phyloP scores from a whole-genome alignment of 2,113 vertebrate genomes.

The Tragelaphus buxtoni region DNA sequence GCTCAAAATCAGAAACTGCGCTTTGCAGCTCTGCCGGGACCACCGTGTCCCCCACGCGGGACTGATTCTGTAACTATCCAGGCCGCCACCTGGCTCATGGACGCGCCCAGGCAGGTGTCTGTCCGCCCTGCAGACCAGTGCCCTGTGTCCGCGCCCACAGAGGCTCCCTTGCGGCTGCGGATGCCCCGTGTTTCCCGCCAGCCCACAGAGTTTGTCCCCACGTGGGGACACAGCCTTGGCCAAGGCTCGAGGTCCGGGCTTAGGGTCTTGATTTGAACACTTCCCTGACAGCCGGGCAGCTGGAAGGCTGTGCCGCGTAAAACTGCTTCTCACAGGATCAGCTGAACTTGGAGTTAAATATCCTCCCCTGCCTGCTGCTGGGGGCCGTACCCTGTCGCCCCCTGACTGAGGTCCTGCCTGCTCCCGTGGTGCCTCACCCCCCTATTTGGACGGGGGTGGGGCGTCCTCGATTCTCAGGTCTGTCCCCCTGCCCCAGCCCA shows the following conservation, averaged over 20 bases:
- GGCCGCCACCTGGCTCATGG: fast-evolving
- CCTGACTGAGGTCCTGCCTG: fast-evolving
- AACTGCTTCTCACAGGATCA: neutral
- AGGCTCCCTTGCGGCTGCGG: fast-evolving
- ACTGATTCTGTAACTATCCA: neutral
- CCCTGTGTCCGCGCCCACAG: neutral
- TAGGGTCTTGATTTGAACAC: neutral
- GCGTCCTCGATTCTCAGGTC: too few species aligned
- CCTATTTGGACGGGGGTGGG: too few species aligned
- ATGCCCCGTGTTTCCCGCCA: fast-evolving
- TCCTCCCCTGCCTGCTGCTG: neutral
- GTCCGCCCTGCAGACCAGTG: neutral
- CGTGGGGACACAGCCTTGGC: fast-evolving
- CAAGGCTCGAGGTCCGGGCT: fast-evolving
- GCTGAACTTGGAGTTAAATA: neutral
- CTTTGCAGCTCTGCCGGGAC: fast-evolving
- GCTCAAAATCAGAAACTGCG: neutral
- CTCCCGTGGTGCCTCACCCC: neutral
- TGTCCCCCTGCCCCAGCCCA: fast-evolving
- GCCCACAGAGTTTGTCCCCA: neutral
- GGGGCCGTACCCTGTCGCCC: too few species aligned
- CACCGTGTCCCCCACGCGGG: fast-evolving
- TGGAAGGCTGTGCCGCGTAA: neutral
- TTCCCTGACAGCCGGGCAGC: neutral
- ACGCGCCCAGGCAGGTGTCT: neutral